Conservation (phyloP, 2,888 invertebrate genomes). For the Gastrophysa polygoni region DNA sequence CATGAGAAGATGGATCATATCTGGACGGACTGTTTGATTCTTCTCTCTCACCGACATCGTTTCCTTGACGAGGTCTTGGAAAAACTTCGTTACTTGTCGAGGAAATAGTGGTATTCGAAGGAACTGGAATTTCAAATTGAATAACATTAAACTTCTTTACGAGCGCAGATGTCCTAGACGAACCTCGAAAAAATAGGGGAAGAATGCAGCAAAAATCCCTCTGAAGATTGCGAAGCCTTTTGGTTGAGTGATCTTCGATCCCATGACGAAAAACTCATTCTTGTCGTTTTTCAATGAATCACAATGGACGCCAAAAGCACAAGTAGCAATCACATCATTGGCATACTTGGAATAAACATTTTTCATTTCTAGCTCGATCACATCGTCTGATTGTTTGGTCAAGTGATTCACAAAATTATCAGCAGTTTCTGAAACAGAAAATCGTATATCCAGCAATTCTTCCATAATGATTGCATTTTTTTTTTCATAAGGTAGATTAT, state of each 20-base stretch:
- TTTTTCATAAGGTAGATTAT: too few species aligned
- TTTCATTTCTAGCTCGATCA: slow-evolving; percentile 40
- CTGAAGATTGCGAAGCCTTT: slow-evolving; percentile 22
- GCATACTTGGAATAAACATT: slow-evolving; percentile 62
- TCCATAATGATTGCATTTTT: too few species aligned
- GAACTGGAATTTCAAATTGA: slow-evolving; percentile 15
- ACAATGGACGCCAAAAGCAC: slow-evolving; percentile 63
- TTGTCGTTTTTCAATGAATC: slow-evolving; percentile 62
- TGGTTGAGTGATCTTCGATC: slow-evolving; percentile 37
- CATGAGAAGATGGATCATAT: slow-evolving; percentile 64
- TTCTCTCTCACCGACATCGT: slow-evolving; percentile 41
- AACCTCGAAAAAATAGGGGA: slow-evolving; percentile 31
- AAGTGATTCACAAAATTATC: slow-evolving; percentile 31
- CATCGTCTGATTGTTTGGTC: slow-evolving; percentile 21
- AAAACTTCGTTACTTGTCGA: slow-evolving; percentile 35
- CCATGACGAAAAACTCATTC: slow-evolving; percentile 63
- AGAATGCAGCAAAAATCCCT: slow-evolving; percentile 27
- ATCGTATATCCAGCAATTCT: too few species aligned
- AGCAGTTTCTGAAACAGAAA: slow-evolving; percentile 21
- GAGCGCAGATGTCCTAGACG: too few species aligned
- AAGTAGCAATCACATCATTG: slow-evolving; percentile 66
- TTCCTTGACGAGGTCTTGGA: slow-evolving; percentile 38
- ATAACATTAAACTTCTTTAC: too few species aligned
- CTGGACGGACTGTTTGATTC: slow-evolving; percentile 43
- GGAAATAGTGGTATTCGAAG: slow-evolving; percentile 53